phyloP scores from a whole-genome alignment of 2,113 vertebrate species.

The Oreochromis spilurus region DNA sequence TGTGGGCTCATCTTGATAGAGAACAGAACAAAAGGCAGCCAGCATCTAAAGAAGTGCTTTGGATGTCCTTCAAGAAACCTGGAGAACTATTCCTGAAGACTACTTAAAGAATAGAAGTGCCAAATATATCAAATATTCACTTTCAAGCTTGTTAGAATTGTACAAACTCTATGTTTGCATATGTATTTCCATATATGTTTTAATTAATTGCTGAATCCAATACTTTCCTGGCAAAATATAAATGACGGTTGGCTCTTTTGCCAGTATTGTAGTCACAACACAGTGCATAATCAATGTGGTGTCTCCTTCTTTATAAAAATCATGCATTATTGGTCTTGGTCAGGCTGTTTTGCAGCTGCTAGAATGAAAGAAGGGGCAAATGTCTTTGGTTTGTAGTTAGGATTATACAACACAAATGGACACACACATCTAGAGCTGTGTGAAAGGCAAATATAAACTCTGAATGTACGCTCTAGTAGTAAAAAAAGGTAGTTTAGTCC shows the following conservation, averaged over 20 bases:
- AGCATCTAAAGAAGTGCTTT: background rate
- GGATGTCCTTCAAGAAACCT: background rate
- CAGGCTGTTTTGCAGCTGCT: background rate
- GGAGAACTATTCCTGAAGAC: background rate
- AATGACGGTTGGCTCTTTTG: background rate
- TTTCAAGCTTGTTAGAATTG: background rate
- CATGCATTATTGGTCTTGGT: background rate
- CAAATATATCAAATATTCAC: background rate
- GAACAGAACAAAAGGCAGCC: background rate
- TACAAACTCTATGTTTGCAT: background rate
- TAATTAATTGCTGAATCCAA: background rate
- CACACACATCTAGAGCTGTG: background rate
- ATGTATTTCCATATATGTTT: background rate
- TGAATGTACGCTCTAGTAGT: background rate
- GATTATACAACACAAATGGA: background rate
- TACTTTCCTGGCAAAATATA: background rate
- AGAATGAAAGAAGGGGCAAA: background rate
- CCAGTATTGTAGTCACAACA: background rate
- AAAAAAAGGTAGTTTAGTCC: background rate
- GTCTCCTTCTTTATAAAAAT: background rate
- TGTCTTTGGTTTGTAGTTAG: background rate
- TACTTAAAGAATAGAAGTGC: background rate
- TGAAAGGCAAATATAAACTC: background rate
- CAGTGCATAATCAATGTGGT: background rate
- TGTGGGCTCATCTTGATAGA: too few species aligned